Percentiles rank a stretch among this genome's conserved stretches.
phyloP scores from a whole-genome alignment of 2,888 invertebrate genomes.

The Apotomis turbidana region DNA sequence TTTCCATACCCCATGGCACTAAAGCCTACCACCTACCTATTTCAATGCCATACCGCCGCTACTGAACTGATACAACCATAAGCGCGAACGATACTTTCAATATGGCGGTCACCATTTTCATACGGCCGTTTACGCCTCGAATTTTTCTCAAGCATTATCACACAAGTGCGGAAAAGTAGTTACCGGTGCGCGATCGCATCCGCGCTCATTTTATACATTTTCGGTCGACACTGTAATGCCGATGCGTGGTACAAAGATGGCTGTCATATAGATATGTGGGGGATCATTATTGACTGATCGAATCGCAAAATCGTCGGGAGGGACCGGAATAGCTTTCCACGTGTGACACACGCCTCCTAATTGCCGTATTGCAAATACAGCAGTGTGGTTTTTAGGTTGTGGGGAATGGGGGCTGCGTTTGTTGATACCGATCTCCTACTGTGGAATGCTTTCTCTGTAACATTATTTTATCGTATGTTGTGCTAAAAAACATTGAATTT shows the following conservation, averaged over 20 bases:
- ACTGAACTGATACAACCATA: slow-evolving; percentile 20
- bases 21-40: slow-evolving; percentile 6
- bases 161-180: slow-evolving; percentile 76
- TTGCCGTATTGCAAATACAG: slow-evolving; percentile 52
- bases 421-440: not conserved
- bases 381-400: slow-evolving; percentile 52
- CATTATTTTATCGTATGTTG: too few relatives aligned
- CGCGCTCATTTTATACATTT: slow-evolving; percentile 66
- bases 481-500: too few relatives aligned
- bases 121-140: slow-evolving; percentile 55
- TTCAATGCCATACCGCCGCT: slow-evolving; percentile 7
- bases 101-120: slow-evolving; percentile 55
- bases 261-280: slow-evolving; percentile 45
- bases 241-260: slow-evolving; percentile 40
- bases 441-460: too few relatives aligned
- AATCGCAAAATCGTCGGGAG: slow-evolving; percentile 60
- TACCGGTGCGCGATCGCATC: slow-evolving; percentile 79
- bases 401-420: slow-evolving; percentile 36
- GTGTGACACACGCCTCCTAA: slow-evolving; percentile 49
- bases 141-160: slow-evolving; percentile 73
- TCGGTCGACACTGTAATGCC: slow-evolving; percentile 53
- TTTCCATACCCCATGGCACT: not conserved
- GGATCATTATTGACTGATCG: slow-evolving; percentile 71
- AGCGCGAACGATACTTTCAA: slow-evolving; percentile 50
- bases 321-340: slow-evolving; percentile 52